Base-by-base conservation (phyloP, 1,140 invertebrate species). In the Ditylenchus dipsaci region DNA sequence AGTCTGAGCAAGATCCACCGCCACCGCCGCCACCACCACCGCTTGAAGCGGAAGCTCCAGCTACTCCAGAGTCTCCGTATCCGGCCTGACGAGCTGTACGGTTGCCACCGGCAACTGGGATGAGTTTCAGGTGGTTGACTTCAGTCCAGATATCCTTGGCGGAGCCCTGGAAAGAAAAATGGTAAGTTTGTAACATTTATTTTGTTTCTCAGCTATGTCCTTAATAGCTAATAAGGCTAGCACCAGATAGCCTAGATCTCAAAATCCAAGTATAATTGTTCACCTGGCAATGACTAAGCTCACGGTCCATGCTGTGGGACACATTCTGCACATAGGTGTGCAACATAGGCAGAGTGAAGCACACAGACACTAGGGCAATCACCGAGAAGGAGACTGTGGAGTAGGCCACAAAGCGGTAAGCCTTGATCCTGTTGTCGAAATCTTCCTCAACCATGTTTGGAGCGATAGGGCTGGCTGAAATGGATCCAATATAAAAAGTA, bases 81-180 rank as follows among this genome's bases (percentile, higher is more conserved):
- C 64, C 77, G 19, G 78, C 75, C 73, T 79, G 79, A 80, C 78
- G 79, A 15, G 76, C 68, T 29, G 78, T 79, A 64, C 75, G 74
- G 42, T 79, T 79, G 47, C 66, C 69, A 26, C 58, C 68, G 42
- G 67, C 66, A 53, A 80, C 61, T 9, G 80, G 80, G 45, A 80
- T 74, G 47, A 67, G 71, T 68, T 81, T 81, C 29, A 81, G 68
- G n/a, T 75, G 65, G 62, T 72, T 75, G 19, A 81, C 81, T 58
- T 81, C 79, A 17, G 77, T 70, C 79, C 79, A 81, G 67, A 81
- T 81, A 58, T 81, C 79, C 53, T 80, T 82, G 43, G 79, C 79
- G 19, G 79, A 82, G n/a, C 80, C 78, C 80, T 79, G 56, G 38
- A 33, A 61, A 5, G 26, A 33, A 61, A 30, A 61, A n/a, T 7